Conservation (phyloP, 2,113 vertebrate species). For the Engraulis encrasicolus region DNA sequence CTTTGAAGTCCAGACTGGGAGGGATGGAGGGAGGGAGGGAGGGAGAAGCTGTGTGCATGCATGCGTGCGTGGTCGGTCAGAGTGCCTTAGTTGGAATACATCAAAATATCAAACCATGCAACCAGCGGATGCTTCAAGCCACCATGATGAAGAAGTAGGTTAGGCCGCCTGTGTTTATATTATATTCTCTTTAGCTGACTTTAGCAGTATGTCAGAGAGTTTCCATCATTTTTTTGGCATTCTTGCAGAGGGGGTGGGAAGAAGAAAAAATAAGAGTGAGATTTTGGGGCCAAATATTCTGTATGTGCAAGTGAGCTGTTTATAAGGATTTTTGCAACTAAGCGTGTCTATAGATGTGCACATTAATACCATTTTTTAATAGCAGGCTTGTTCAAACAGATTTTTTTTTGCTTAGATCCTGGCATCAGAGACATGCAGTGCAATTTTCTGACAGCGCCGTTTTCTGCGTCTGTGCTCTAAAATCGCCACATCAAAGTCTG, state of each 20-base stretch:
- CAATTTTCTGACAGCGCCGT: not conserved
- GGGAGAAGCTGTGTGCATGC: no score
- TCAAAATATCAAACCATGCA: slow-evolving; percentile 19
- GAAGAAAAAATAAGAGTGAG: no score
- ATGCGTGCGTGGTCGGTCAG: not conserved
- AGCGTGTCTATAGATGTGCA: not conserved
- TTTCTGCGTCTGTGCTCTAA: not conserved
- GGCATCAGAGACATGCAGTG: not conserved
- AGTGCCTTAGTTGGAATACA: not conserved
- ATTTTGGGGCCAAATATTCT: no score
- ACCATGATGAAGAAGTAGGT: slow-evolving; percentile 10
- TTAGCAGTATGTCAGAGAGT: not conserved
- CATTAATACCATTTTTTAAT: not conserved
- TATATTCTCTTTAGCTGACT: slow-evolving; percentile 7
- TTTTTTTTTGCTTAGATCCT: not conserved
- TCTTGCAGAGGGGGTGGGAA: not conserved
- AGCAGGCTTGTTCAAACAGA: not conserved
- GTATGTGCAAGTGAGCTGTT: no score
- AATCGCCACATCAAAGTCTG: not conserved
- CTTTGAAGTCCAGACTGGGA: slow-evolving; percentile 67
- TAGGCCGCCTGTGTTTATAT: not conserved
- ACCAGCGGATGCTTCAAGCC: not conserved
- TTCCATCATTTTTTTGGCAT: not conserved
- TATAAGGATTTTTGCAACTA: not conserved
- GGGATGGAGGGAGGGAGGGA: no score